Percentiles rank a stretch among this genome's conserved stretches.
Conservation (phyloP, 2,888 invertebrate species). For the Cosmorhoe ocellata region DNA sequence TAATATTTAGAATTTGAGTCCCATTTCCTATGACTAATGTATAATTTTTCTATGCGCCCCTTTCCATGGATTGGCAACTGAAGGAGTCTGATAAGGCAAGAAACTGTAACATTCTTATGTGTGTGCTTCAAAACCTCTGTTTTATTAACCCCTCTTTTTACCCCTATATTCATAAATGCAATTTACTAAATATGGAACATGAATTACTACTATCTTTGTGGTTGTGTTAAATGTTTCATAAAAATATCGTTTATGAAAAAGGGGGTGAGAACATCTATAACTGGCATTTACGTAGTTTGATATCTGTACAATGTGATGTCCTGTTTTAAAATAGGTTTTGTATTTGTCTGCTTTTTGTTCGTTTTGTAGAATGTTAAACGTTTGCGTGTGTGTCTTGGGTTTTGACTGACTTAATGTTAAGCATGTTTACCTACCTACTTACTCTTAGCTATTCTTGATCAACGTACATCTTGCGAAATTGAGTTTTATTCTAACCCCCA, state of each 20-base stretch:
- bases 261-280: neutral
- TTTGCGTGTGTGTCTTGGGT: neutral
- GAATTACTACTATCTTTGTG: too few species aligned
- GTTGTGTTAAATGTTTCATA: too few species aligned
- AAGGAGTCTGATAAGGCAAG: conserved; percentile 90
- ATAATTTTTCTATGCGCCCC: conserved; percentile 62
- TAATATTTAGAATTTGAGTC: neutral
- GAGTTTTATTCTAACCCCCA: too few species aligned
- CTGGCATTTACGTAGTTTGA: conserved; percentile 1
- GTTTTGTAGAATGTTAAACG: neutral
- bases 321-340: neutral
- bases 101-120: conserved; percentile 41
- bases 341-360: conserved; percentile 5
- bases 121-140: conserved; percentile 30
- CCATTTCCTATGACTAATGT: conserved; percentile 53
- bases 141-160: conserved; percentile 22
- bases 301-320: neutral
- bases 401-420: too few species aligned
- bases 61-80: conserved; percentile 50
- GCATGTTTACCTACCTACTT: too few species aligned
- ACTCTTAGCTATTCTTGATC: too few species aligned
- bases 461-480: too few species aligned
- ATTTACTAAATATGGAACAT: neutral
- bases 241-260: neutral
- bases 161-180: too few species aligned